phyloP scores from a whole-genome alignment of 2,888 invertebrate species.

The Nephrotoma appendiculata region DNA sequence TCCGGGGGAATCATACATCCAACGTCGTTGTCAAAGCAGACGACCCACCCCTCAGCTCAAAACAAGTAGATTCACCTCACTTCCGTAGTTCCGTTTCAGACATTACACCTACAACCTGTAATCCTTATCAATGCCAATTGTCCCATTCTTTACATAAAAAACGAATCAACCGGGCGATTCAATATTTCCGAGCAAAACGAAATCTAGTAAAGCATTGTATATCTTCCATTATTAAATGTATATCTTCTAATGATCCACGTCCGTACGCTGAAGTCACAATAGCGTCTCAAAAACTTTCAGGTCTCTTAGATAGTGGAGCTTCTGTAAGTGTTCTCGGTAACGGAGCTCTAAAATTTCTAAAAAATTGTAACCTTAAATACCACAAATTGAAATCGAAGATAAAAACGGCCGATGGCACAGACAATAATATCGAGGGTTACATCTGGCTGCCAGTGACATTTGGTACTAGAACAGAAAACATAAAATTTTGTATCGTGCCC shows the following conservation, averaged over 20 bases:
- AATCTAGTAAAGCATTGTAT: neutral
- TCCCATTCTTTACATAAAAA: too few relatives aligned
- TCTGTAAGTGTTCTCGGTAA: too few relatives aligned
- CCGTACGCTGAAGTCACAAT: neutral
- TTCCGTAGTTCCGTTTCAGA: too few relatives aligned
- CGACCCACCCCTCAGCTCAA: too few relatives aligned
- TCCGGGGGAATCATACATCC: too few relatives aligned
- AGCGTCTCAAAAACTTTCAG: neutral
- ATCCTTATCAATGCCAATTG: too few relatives aligned
- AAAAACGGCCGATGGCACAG: neutral
- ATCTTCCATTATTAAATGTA: too few relatives aligned
- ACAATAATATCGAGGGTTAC: neutral
- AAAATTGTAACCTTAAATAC: neutral
- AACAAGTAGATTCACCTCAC: too few relatives aligned
- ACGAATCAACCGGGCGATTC: neutral
- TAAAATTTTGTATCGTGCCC: neutral
- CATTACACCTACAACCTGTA: too few relatives aligned
- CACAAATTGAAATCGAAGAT: neutral
- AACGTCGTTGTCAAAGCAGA: too few relatives aligned
- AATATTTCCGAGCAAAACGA: neutral
- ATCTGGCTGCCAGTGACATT: neutral
- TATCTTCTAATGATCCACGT: neutral
- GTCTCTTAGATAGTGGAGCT: too few relatives aligned
- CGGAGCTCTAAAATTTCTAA: neutral
- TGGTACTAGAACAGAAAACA: neutral